These are phyloP conservation scores for Athene cunicularia DNA, from an alignment of 2,113 vertebrate species.

Conservation along the genomic window DNA sequence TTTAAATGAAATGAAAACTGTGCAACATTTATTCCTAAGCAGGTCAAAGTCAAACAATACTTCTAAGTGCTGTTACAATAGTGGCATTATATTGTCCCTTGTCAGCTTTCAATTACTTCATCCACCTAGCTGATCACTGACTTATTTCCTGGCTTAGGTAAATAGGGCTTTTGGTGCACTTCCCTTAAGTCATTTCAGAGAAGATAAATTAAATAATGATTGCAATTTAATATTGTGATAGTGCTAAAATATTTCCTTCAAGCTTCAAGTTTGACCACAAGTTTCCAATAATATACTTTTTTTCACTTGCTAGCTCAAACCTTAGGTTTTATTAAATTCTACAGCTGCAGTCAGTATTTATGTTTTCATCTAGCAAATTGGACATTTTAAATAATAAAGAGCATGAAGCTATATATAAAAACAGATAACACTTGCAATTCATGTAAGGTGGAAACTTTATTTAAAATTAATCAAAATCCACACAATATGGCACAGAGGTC, in stretches of 20 bases:
- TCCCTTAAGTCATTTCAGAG: conserved; percentile 78
- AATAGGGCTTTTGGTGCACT: conserved; percentile 76
- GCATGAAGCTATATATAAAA: conserved; percentile 70
- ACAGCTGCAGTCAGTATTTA: conserved; percentile 86
- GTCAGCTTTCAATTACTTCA: conserved; percentile 79
- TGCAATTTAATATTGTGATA: conserved; percentile 85
- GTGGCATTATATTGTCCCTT: conserved; percentile 78
- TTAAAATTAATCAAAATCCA: conserved; percentile 67
- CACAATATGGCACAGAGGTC: conserved; percentile 15
- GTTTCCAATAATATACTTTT: conserved; percentile 84
- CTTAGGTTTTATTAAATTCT: conserved; percentile 85
- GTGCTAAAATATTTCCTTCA: conserved; percentile 86
- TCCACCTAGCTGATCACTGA: conserved; percentile 76
- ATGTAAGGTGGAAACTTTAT: conserved; percentile 70
- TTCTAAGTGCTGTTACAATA: conserved; percentile 75
- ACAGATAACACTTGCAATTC: conserved; percentile 70
- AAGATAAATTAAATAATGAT: conserved; percentile 87
- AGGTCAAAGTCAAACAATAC: conserved; percentile 71
- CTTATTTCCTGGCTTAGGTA: conserved; percentile 81
- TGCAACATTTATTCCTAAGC: conserved; percentile 65
- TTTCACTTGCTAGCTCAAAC: conserved; percentile 80
- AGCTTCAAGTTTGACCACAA: conserved; percentile 84
- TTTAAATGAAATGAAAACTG: conserved; percentile 70
- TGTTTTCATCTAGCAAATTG: conserved; percentile 78
- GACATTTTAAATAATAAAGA: conserved; percentile 80